phyloP scores from a whole-genome alignment of 2,113 vertebrate genomes.

The Gasterosteus aculeatus region DNA sequence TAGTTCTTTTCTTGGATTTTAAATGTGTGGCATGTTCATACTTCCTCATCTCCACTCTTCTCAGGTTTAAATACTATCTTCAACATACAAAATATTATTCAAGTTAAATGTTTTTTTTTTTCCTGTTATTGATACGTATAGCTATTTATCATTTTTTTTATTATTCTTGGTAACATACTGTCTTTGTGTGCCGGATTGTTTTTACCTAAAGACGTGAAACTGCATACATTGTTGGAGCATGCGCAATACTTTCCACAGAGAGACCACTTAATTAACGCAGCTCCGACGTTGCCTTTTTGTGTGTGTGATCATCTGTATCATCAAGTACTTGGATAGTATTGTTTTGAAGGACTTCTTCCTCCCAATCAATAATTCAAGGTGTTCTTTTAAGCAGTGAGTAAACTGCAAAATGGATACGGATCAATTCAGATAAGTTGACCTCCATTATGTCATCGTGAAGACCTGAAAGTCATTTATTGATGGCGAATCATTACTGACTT shows the following conservation, averaged over 20 bases:
- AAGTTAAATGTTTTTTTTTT: slow-evolving; percentile 35
- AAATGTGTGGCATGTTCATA: slow-evolving; percentile 12
- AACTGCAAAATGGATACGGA: slow-evolving; percentile 64
- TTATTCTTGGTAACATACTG: background rate
- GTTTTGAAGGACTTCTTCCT: slow-evolving; percentile 43
- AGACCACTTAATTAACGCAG: slow-evolving; percentile 8
- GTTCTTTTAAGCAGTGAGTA: slow-evolving; percentile 59
- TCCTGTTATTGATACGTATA: slow-evolving; percentile 33
- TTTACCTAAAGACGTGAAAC: background rate
- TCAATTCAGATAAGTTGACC: slow-evolving; percentile 64
- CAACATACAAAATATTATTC: slow-evolving; percentile 20
- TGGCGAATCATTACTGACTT: slow-evolving; percentile 49
- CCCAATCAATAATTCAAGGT: slow-evolving; percentile 69
- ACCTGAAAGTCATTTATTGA: slow-evolving; percentile 62
- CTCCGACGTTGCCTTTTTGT: background rate
- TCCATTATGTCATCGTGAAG: slow-evolving; percentile 62
- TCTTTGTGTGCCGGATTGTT: slow-evolving; percentile 11
- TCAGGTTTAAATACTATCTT: slow-evolving; percentile 26
- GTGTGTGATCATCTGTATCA: background rate
- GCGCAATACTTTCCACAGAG: background rate
- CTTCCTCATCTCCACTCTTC: slow-evolving; percentile 4
- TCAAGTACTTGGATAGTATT: slow-evolving; percentile 25
- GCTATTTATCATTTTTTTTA: slow-evolving; percentile 32
- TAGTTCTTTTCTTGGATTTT: slow-evolving; percentile 27
- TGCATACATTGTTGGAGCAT: background rate